Percentiles rank a stretch among this genome's conserved stretches.
Conservation (phyloP, 2,797 vertebrate genomes). For the Tauraco hartlaubi region DNA sequence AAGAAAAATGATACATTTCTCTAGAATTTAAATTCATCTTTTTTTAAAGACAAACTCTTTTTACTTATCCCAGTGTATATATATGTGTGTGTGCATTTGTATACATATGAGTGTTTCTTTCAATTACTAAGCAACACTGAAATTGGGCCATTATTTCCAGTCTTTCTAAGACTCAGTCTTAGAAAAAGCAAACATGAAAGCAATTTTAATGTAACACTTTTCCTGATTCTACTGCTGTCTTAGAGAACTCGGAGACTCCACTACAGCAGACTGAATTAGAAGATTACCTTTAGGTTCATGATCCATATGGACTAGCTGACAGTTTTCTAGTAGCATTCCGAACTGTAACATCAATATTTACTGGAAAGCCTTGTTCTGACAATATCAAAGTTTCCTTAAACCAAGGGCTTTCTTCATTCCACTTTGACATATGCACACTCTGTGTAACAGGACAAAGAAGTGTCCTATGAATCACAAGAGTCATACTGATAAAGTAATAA, state of each 20-base stretch:
- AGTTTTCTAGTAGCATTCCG: background rate
- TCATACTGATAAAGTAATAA: background rate
- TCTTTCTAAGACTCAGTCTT: too few species aligned
- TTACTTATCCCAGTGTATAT: background rate
- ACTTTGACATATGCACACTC: background rate
- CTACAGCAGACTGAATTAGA: background rate
- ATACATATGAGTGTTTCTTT: background rate
- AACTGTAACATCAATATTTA: background rate
- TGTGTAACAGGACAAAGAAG: background rate
- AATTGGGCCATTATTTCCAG: background rate
- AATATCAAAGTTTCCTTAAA: background rate
- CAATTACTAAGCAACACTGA: background rate
- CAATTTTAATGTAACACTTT: background rate
- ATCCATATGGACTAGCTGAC: background rate
- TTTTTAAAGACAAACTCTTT: background rate
- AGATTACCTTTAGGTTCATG: background rate
- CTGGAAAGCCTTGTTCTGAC: background rate
- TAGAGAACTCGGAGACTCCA: background rate
- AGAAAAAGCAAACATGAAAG: background rate
- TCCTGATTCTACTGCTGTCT: background rate
- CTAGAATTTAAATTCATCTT: background rate
- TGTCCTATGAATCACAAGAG: background rate
- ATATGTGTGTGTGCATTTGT: fast-evolving
- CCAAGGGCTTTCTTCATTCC: background rate
- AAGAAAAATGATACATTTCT: background rate